These are phyloP conservation scores for Zele albiditarsus DNA, from an alignment of 2,888 invertebrate species.

Conservation along the genomic window DNA sequence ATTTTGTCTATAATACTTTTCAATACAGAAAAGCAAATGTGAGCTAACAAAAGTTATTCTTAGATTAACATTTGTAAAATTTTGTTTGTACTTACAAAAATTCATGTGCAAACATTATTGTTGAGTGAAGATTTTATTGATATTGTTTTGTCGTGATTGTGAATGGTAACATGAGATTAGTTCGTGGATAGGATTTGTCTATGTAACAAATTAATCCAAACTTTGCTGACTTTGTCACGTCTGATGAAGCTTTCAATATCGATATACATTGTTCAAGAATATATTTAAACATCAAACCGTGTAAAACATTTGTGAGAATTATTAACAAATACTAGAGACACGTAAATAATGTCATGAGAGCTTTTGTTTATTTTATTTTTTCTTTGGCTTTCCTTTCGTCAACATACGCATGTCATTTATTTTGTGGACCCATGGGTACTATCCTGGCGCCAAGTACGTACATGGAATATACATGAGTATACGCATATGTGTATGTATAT, in stretches of 20 bases:
- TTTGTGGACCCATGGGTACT: conserved; percentile 61
- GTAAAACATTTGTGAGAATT: conserved; percentile 26
- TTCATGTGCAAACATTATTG: too few species aligned
- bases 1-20: conserved; percentile 35
- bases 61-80: too few species aligned
- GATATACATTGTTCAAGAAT: neutral
- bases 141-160: conserved; percentile 20
- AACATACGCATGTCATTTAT: conserved; percentile 14
- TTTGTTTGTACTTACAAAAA: too few species aligned
- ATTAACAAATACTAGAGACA: neutral
- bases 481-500: conserved; percentile 17
- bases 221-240: conserved; percentile 13
- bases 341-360: conserved; percentile 31
- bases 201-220: conserved; percentile 18
- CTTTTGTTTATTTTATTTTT: conserved; percentile 4
- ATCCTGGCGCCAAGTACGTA: conserved; percentile 61
- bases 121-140: neutral
- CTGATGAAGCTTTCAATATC: neutral
- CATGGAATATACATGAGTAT: conserved; percentile 47
- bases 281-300: neutral
- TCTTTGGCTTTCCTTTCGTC: neutral
- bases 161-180: conserved; percentile 25
- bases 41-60: neutral
- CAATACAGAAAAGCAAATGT: conserved; percentile 9
- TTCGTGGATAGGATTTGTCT: conserved; percentile 12